Evolutionary conservation across 1,140 invertebrate genomes (phyloP).

Genomic region (Sitophilus oryzae): DNA sequence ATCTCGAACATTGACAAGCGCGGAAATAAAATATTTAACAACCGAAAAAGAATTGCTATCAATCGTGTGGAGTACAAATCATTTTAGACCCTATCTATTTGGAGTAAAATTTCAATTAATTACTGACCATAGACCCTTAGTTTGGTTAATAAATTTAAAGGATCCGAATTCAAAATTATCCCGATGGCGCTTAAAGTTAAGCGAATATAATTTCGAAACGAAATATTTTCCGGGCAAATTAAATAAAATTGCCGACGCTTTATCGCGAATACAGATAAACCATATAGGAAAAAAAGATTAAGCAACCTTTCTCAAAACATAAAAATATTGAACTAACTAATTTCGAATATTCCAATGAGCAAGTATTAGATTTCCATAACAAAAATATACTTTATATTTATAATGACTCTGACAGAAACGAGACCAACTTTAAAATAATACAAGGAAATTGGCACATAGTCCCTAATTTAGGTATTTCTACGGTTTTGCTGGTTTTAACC

Average conservation of each 20-base stretch:
- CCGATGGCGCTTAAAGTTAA: conserved; percentile 16
- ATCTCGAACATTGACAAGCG: background rate
- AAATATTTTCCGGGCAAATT: conserved; percentile 11
- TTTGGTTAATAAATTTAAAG: conserved; percentile 15
- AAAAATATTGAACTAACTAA: too few species aligned
- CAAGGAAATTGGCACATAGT: too few species aligned
- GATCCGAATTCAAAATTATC: conserved; percentile 12
- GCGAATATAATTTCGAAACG: conserved; percentile 13
- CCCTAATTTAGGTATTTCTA: too few species aligned
- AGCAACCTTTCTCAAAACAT: too few species aligned
- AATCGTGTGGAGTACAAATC: conserved; percentile 5
- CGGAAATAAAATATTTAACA: background rate
- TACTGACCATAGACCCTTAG: conserved; percentile 16
- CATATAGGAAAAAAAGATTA: too few species aligned
- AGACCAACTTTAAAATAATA: too few species aligned
- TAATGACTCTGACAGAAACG: too few species aligned
- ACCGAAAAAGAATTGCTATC: background rate
- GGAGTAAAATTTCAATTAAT: conserved; percentile 11
- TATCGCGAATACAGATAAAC: conserved; percentile 12
- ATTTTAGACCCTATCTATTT: conserved; percentile 13
- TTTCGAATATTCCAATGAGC: too few species aligned
- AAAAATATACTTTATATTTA: too few species aligned
- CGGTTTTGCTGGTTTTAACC: too few species aligned
- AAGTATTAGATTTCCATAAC: too few species aligned
- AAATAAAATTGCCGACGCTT: conserved; percentile 16